Evolutionary conservation across 2,888 invertebrate species (phyloP).

Genomic region (Cheilosia variabilis): DNA sequence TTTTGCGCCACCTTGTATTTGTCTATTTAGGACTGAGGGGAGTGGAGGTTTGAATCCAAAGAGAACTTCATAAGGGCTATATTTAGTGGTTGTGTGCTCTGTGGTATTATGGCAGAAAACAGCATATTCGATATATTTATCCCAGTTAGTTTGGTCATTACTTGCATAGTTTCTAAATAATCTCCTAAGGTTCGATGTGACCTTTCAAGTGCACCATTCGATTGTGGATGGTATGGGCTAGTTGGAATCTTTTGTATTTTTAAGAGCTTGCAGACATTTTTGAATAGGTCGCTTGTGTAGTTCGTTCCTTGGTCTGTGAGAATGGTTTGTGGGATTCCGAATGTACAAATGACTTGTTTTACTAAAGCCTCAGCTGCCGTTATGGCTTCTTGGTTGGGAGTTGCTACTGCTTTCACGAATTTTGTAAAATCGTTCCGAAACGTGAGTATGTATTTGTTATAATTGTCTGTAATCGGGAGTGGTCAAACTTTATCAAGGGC

Average conservation of each 20-base stretch:
- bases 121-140: constrained; percentile 2
- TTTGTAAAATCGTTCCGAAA: not conserved
- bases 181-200: constrained; percentile 8
- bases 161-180: constrained; percentile 19
- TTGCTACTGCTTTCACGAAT: not conserved
- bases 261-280: too few relatives aligned
- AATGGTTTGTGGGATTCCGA: too few relatives aligned
- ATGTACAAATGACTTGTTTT: too few relatives aligned
- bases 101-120: constrained; percentile 4
- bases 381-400: too few relatives aligned
- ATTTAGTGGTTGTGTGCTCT: not conserved
- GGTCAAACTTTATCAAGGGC: constrained; percentile 28
- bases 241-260: too few relatives aligned
- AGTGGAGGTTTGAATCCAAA: too few relatives aligned
- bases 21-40: too few relatives aligned
- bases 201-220: constrained; percentile 6
- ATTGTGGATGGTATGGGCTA: constrained; percentile 4
- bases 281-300: too few relatives aligned
- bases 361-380: too few relatives aligned
- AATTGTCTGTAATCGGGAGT: not conserved
- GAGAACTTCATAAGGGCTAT: not conserved
- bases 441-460: too few relatives aligned
- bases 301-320: too few relatives aligned
- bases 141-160: constrained; percentile 5
- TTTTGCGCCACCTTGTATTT: too few relatives aligned